Evolutionary conservation across 2,888 invertebrate genomes (phyloP), one percentile per base, ranked within the genome.

Genomic region (Tinea semifulvella): DNA sequence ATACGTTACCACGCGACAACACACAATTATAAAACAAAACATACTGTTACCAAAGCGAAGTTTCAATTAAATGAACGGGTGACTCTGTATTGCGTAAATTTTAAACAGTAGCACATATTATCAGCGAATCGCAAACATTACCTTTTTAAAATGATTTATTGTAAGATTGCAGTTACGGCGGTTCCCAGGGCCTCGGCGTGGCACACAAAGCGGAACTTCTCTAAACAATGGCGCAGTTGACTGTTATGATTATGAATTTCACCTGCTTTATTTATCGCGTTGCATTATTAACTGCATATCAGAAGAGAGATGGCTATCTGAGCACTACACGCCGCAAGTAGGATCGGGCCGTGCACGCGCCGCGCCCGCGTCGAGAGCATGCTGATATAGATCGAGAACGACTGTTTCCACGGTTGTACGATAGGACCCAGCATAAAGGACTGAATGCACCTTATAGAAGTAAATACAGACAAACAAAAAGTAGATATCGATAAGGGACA

Each of bases 251-350:
- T 36, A 26, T 42, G 42, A 43, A 43, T 43, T 28, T 31, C 43
- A 43, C 43, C 43, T 43, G 43, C 43, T 31, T 48, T 74, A 73
- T 75, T 74, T 77, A 77, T 75, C 74, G 66, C 67, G 63, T 68
- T 63, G 68, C 69, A 69, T 72, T 76, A 77, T 73, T 76, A 74
- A 73, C 69, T 67, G 72, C 74, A 65, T 74, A 77, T 76, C 74
- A 67, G 16, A 62, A 56, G 60, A 52, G 58, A 74, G 79, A 79
- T 76, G 65, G 66, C 68, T 73, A 77, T 79, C 77, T 55, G 61
- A 58, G 63, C 63, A 60, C 61, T 69, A 74, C 76, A 74, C 71
- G 66, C 61, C 58, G 58, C 56, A 61, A 58, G 62, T 22, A 20
- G 17, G 40, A 76, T 77, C 77, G 40, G 22, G 8, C 22, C 61